These are phyloP conservation scores for Thunnus thynnus DNA, from an alignment of 2,113 vertebrate genomes.

Conservation along the genomic window DNA sequence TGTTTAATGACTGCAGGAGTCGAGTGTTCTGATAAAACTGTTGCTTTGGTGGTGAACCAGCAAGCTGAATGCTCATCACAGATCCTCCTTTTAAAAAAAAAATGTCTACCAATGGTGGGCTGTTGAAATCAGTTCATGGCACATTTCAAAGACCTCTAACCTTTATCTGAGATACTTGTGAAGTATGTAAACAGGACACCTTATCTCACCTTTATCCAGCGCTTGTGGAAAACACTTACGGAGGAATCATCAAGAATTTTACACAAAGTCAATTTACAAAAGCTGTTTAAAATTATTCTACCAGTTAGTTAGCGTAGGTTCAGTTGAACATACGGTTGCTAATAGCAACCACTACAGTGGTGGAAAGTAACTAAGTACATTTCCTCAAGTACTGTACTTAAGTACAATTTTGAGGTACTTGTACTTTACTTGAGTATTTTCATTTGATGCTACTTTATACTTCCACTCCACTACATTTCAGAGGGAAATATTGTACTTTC, in stretches of 20 bases:
- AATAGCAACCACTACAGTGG: background rate
- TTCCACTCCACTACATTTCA: too few species aligned
- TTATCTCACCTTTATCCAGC: background rate
- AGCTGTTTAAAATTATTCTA: too few species aligned
- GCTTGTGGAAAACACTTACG: background rate
- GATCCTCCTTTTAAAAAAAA: conserved; percentile 27
- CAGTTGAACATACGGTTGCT: background rate
- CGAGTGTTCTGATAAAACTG: conserved; percentile 38
- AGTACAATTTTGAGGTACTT: too few species aligned
- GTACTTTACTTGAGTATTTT: too few species aligned
- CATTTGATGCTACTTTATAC: too few species aligned
- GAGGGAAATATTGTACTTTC: too few species aligned
- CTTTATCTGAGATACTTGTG: conserved; percentile 3
- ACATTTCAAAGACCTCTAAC: conserved; percentile 14
- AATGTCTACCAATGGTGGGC: conserved; percentile 52
- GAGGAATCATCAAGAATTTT: too few species aligned
- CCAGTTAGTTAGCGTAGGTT: background rate
- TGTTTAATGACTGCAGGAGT: conserved; percentile 54
- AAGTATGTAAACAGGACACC: background rate
- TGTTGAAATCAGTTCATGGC: conserved; percentile 11
- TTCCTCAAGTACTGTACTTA: too few species aligned
- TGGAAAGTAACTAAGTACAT: too few species aligned
- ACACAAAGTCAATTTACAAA: too few species aligned
- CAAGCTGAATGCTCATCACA: background rate
- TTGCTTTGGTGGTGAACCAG: conserved; percentile 15